phyloP scores from a whole-genome alignment of 1,140 invertebrate species.

The Gryon sp. region DNA sequence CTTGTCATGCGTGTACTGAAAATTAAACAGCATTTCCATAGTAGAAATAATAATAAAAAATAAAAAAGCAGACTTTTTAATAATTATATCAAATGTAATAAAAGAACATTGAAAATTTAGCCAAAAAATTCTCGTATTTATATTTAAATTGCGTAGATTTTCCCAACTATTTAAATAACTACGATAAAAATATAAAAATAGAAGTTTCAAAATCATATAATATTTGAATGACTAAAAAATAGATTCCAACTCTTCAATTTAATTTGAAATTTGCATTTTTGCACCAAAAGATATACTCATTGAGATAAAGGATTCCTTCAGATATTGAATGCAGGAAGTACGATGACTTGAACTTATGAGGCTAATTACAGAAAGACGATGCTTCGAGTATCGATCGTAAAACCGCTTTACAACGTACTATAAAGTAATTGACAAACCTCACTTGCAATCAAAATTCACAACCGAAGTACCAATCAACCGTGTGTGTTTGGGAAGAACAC shows the following conservation, averaged over 20 bases:
- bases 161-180: too few species aligned
- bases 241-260: too few species aligned
- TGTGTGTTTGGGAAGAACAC: slow-evolving; percentile 28
- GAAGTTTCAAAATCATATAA: too few species aligned
- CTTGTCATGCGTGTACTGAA: neutral
- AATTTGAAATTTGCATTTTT: neutral
- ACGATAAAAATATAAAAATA: too few species aligned
- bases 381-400: slow-evolving; percentile 68
- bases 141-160: too few species aligned
- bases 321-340: slow-evolving; percentile 37
- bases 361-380: slow-evolving; percentile 59
- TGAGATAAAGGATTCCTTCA: slow-evolving; percentile 32
- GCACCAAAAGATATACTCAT: neutral
- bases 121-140: too few species aligned
- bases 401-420: slow-evolving; percentile 67
- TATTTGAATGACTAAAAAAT: too few species aligned
- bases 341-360: slow-evolving; percentile 48
- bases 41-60: too few species aligned
- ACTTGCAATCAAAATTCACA: slow-evolving; percentile 57
- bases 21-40: too few species aligned
- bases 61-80: too few species aligned
- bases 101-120: too few species aligned
- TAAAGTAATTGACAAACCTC: slow-evolving; percentile 73
- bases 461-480: slow-evolving; percentile 29
- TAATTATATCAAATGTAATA: too few species aligned